phyloP scores from a whole-genome alignment of 2,888 invertebrate species.

The Hirtodrosophila duncani region DNA sequence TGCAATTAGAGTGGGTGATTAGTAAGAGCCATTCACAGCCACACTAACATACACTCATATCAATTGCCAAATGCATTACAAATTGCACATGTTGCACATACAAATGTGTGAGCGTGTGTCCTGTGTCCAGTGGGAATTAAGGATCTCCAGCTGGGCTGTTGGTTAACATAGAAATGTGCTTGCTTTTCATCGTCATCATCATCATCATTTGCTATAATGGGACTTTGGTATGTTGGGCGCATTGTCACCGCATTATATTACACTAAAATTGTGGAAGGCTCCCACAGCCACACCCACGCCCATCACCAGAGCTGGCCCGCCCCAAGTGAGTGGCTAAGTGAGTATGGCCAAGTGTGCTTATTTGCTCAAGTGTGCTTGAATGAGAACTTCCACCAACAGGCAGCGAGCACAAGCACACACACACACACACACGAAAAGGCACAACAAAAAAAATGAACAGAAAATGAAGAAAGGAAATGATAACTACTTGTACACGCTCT shows the following conservation, averaged over 20 bases:
- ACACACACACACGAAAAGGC: conserved; percentile 23
- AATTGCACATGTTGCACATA: no score
- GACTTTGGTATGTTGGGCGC: not conserved
- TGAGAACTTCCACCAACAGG: conserved; percentile 37
- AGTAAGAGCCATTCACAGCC: no score
- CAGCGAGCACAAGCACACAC: conserved; percentile 3
- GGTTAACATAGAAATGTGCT: no score
- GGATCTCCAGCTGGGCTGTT: no score
- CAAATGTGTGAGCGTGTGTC: no score
- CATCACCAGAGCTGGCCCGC: conserved; percentile 50
- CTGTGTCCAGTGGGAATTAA: no score
- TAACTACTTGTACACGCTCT: no score
- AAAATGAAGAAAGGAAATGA: conserved; percentile 2
- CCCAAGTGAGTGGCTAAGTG: conserved; percentile 55
- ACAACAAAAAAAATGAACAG: conserved; percentile 14
- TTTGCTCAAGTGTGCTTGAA: conserved; percentile 58
- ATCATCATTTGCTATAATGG: not conserved
- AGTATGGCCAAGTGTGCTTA: conserved; percentile 57
- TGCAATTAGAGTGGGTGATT: no score
- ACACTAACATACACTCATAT: no score
- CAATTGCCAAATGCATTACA: no score
- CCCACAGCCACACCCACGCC: conserved; percentile 32
- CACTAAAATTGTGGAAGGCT: conserved; percentile 31
- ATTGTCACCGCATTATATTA: conserved; percentile 42
- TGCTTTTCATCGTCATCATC: not conserved